These are phyloP conservation scores for Aix galericulata DNA, from an alignment of 2,113 vertebrate genomes.

Conservation along the genomic window DNA sequence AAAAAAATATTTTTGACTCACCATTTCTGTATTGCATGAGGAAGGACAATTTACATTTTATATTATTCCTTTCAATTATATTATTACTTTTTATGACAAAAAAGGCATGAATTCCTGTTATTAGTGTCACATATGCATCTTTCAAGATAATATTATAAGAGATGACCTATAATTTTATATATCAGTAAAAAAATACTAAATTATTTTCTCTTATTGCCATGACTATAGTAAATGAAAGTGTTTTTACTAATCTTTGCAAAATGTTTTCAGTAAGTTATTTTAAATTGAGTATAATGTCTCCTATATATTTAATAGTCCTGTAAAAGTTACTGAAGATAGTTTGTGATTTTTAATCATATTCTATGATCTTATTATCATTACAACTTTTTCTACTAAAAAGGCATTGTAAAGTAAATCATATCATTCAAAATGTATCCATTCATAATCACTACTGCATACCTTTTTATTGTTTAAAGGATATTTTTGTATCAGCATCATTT, in stretches of 20 bases:
- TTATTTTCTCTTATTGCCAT: background rate
- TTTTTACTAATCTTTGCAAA: background rate
- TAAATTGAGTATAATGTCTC: background rate
- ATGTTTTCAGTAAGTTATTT: background rate
- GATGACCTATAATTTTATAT: background rate
- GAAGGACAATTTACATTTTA: background rate
- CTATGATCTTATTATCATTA: background rate
- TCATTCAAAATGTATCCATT: background rate
- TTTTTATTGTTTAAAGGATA: background rate
- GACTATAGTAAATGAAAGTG: background rate
- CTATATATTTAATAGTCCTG: background rate
- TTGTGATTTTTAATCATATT: background rate
- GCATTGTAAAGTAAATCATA: background rate
- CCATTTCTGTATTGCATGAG: background rate
- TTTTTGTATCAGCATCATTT: background rate
- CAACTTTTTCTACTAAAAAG: background rate
- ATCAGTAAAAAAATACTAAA: background rate
- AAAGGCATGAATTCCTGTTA: accelerated
- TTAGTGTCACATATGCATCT: background rate
- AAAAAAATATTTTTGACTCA: background rate
- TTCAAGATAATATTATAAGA: background rate
- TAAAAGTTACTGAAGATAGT: background rate
- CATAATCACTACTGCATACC: background rate
- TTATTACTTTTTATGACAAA: background rate
- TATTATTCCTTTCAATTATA: background rate